Percentiles rank a stretch among this genome's conserved stretches.
Conservation (phyloP, 2,113 vertebrate species). For the Rana temporaria region DNA sequence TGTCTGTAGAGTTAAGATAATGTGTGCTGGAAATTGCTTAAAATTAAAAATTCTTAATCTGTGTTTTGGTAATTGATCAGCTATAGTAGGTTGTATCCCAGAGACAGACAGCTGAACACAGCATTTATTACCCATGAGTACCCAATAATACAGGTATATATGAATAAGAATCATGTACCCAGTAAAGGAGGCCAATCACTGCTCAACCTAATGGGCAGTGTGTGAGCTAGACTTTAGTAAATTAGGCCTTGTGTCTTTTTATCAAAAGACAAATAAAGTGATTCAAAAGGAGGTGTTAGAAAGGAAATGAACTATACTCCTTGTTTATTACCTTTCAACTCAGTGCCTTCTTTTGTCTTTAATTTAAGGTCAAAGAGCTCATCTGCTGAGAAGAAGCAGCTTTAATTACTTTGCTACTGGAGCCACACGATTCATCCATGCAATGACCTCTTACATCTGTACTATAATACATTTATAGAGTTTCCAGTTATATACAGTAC, state of each 20-base stretch:
- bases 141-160: too few species aligned
- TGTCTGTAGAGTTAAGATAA: too few species aligned
- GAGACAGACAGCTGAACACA: too few species aligned
- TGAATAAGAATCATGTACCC: too few species aligned
- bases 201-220: too few species aligned
- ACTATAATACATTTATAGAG: conserved; percentile 22
- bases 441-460: conserved; percentile 15
- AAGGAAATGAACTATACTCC: conserved; percentile 50
- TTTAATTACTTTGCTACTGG: conserved; percentile 48
- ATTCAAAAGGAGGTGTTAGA: conserved; percentile 43
- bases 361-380: conserved; percentile 36
- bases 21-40: too few species aligned
- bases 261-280: conserved; percentile 43
- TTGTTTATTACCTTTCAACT: conserved; percentile 47
- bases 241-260: conserved; percentile 16
- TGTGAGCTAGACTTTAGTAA: too few species aligned
- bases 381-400: conserved; percentile 34
- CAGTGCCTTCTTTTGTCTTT: conserved; percentile 45
- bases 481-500: not conserved
- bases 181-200: too few species aligned
- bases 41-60: too few species aligned
- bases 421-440: not conserved
- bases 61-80: too few species aligned
- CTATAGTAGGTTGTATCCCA: too few species aligned
- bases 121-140: too few species aligned